A percentile compares a stretch with the other conserved stretches of the same genome.
These are phyloP conservation scores for Manis javanica DNA, from an alignment of 2,797 vertebrate genomes.

Conservation along the genomic window DNA sequence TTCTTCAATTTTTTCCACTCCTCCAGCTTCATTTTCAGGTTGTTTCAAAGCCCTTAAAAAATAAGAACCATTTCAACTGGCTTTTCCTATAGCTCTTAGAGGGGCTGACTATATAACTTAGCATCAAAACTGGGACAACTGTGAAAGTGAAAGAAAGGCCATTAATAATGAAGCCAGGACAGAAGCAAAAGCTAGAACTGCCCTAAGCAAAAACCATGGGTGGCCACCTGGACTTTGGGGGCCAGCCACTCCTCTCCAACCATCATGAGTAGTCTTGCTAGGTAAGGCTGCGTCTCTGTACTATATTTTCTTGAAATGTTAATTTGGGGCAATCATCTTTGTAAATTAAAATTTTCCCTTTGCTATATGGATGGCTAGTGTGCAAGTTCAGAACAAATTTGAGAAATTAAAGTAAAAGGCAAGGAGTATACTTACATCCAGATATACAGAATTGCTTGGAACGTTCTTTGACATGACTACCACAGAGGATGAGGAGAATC, in stretches of 20 bases:
- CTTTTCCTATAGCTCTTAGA: slow-evolving; percentile 3
- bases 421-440: background rate
- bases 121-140: slow-evolving; percentile 58
- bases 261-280: background rate
- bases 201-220: background rate
- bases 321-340: slow-evolving; percentile 47
- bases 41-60: background rate
- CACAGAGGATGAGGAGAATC: background rate
- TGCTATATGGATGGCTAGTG: background rate
- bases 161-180: slow-evolving; percentile 56
- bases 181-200: background rate
- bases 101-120: slow-evolving; percentile 52
- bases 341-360: background rate
- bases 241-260: background rate
- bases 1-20: background rate
- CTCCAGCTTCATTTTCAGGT: slow-evolving; percentile 2
- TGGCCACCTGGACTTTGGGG: slow-evolving; percentile 23
- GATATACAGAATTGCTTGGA: background rate
- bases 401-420: background rate
- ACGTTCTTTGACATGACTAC: background rate
- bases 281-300: background rate
- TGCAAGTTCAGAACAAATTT: background rate
- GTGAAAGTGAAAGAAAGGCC: background rate
- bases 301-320: background rate
- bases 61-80: slow-evolving; percentile 35